Evolutionary conservation across 2,113 vertebrate species (phyloP).

Genomic region (Piaya cayana): DNA sequence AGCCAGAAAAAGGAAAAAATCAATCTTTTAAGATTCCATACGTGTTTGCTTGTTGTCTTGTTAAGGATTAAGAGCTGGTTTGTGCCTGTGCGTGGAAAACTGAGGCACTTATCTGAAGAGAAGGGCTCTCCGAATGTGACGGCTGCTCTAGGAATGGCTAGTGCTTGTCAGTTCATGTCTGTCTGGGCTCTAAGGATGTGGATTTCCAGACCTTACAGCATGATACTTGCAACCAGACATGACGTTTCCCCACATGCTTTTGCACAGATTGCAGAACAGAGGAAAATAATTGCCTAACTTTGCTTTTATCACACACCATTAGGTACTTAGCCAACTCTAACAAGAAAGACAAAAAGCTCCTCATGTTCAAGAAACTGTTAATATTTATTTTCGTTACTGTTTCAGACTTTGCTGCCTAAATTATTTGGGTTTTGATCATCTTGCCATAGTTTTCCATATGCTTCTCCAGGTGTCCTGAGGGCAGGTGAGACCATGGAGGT

Average conservation of each 20-base stretch:
- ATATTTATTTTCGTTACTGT: not conserved
- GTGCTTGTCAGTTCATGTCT: slow-evolving; percentile 44
- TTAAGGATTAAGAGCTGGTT: not conserved
- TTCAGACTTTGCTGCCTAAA: not conserved
- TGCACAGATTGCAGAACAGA: slow-evolving; percentile 38
- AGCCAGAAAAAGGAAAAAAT: not conserved
- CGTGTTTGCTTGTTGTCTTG: not conserved
- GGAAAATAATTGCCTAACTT: slow-evolving; percentile 39
- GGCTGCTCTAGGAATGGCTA: not conserved
- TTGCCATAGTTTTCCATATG: not conserved
- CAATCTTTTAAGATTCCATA: not conserved
- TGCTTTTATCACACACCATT: slow-evolving; percentile 41
- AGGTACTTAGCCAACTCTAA: not conserved
- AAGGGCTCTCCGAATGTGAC: not conserved
- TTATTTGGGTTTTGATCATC: not conserved
- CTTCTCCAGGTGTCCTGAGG: not conserved
- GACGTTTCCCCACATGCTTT: slow-evolving; percentile 3
- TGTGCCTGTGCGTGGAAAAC: not conserved
- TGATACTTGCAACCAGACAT: not conserved
- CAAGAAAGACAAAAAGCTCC: not conserved
- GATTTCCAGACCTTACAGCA: slow-evolving; percentile 33
- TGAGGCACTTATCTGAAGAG: slow-evolving; percentile 1
- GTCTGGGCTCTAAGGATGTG: not conserved
- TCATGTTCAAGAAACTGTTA: slow-evolving; percentile 18
- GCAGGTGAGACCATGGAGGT: not conserved